Evolutionary conservation across 2,888 invertebrate species (phyloP).

Genomic region (Alentia gelatinosa): DNA sequence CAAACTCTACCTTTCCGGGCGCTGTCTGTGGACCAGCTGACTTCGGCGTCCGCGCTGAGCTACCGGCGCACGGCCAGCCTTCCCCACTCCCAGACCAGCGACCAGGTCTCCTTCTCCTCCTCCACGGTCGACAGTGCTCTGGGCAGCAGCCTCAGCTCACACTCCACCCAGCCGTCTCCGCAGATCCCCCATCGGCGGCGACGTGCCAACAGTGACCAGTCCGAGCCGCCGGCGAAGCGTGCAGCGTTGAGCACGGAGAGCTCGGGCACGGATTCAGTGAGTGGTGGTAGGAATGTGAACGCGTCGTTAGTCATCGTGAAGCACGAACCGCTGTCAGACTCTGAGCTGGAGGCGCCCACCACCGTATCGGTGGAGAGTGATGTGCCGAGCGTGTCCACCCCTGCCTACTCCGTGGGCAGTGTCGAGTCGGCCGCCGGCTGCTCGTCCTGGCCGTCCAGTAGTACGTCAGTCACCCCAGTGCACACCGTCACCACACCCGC

Average conservation of each 20-base stretch:
- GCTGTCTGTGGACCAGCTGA: conserved; percentile 30
- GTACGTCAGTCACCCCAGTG: background rate
- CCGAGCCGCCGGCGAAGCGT: conserved; percentile 4
- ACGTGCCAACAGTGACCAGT: conserved; percentile 42
- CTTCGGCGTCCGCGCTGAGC: background rate
- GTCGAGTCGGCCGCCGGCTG: conserved; percentile 14
- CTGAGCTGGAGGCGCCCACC: background rate
- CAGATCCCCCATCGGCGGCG: background rate
- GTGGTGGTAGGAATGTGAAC: background rate
- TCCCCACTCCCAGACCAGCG: conserved; percentile 24
- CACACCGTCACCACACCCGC: background rate
- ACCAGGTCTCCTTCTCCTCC: background rate
- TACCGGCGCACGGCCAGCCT: conserved; percentile 28
- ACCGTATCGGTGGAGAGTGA: background rate
- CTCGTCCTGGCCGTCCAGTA: conserved; percentile 19
- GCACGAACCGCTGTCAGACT: conserved; percentile 37
- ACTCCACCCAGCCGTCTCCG: conserved; percentile 21
- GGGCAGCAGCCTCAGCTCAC: conserved; percentile 39
- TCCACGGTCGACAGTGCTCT: conserved; percentile 2
- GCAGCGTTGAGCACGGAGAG: conserved; percentile 11
- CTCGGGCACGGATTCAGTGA: background rate
- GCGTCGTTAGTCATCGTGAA: background rate
- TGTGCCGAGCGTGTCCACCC: background rate
- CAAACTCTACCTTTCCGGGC: conserved; percentile 23
- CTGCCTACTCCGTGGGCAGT: conserved; percentile 7